Percentiles rank a stretch among this genome's conserved stretches.
Evolutionary conservation across 2,797 vertebrate species (phyloP).

Genomic region (Tenualosa ilisha): DNA sequence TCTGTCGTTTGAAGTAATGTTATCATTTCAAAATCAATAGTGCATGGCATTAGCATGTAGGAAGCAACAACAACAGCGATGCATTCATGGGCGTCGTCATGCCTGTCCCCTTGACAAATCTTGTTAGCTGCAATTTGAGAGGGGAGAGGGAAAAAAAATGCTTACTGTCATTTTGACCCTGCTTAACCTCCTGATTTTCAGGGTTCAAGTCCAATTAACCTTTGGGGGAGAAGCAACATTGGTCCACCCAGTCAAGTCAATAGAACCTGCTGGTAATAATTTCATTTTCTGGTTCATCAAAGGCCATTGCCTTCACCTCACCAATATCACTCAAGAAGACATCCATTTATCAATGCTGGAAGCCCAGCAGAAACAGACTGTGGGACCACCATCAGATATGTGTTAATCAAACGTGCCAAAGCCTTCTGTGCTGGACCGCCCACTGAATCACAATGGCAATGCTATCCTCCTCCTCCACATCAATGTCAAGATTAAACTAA

Average conservation of each 20-base stretch:
- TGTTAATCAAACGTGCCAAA: constrained; percentile 71
- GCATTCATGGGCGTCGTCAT: constrained; percentile 69
- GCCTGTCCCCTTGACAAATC: constrained; percentile 83
- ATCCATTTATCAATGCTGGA: constrained; percentile 82
- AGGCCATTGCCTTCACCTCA: constrained; percentile 83
- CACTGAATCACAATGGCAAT: background rate
- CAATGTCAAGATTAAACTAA: background rate
- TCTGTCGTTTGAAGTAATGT: constrained; percentile 57
- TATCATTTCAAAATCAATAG: constrained; percentile 71
- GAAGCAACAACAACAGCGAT: constrained; percentile 52
- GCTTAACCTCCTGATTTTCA: constrained; percentile 96
- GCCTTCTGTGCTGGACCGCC: constrained; percentile 51
- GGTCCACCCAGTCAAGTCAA: constrained; percentile 87
- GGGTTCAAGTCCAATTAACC: constrained; percentile 99
- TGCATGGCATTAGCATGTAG: constrained; percentile 46
- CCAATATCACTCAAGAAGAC: constrained; percentile 83
- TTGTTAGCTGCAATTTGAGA: constrained; percentile 85
- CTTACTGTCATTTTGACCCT: constrained; percentile 88
- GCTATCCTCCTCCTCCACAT: background rate
- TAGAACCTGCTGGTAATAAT: constrained; percentile 90
- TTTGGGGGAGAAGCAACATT: constrained; percentile 83
- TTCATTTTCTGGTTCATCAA: constrained; percentile 95
- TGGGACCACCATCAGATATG: constrained; percentile 66
- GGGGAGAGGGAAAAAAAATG: constrained; percentile 66
- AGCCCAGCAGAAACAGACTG: constrained; percentile 67